phyloP scores from a whole-genome alignment of 2,113 vertebrate species.

The Candoia aspera region DNA sequence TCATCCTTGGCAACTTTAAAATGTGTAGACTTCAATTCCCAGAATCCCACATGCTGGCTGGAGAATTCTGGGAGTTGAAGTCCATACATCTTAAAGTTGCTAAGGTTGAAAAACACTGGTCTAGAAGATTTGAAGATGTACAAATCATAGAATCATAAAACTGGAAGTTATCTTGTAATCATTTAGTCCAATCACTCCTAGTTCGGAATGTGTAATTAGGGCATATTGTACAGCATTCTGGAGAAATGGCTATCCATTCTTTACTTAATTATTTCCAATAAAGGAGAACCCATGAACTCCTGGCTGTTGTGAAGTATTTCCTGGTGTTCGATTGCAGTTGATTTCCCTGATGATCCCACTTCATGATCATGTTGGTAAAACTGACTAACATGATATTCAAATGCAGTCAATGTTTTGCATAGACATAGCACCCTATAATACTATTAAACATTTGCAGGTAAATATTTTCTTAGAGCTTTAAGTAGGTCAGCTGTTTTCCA shows the following conservation, averaged over 20 bases:
- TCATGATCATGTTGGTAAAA: background rate
- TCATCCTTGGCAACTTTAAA: too few species aligned
- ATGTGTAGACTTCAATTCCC: too few species aligned
- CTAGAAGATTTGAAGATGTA: background rate
- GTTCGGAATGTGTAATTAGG: background rate
- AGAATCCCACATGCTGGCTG: background rate
- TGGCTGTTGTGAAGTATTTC: too few species aligned
- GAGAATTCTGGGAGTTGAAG: background rate
- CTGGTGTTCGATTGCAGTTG: too few species aligned
- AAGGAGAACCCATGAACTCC: background rate
- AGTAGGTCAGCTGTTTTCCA: background rate
- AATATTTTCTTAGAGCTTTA: constrained; percentile 14
- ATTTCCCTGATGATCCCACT: background rate
- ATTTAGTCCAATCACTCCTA: background rate
- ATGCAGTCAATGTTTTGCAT: background rate
- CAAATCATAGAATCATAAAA: background rate
- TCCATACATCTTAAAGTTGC: background rate
- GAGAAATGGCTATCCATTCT: background rate
- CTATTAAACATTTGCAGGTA: background rate
- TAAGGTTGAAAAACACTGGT: background rate
- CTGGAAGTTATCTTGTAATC: background rate
- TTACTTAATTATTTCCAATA: background rate
- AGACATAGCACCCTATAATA: fast-evolving
- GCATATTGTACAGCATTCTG: background rate
- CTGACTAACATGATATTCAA: background rate